These are phyloP conservation scores for Saturnia japonica DNA, from an alignment of 2,888 invertebrate genomes.

Conservation along the genomic window DNA sequence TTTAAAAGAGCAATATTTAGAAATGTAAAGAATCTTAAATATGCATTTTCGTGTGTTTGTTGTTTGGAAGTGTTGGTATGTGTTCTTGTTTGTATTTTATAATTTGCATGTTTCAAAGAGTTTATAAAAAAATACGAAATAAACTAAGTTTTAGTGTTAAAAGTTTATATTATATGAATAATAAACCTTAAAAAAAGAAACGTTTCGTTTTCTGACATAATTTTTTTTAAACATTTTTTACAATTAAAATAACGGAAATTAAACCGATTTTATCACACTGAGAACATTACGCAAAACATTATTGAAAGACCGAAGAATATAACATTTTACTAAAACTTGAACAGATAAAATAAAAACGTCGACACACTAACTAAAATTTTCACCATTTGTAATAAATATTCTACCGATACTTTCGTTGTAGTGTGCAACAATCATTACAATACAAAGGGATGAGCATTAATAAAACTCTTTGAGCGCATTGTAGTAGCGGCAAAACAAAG, in stretches of 20 bases:
- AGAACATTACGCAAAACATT: neutral
- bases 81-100: too few relatives aligned
- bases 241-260: neutral
- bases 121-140: too few relatives aligned
- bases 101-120: too few relatives aligned
- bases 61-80: too few relatives aligned
- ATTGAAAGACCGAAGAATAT: neutral
- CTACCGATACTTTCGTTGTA: neutral
- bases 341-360: neutral
- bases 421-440: neutral
- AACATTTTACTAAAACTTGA: neutral
- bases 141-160: too few relatives aligned
- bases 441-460: slow-evolving; percentile 30
- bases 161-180: too few relatives aligned
- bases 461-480: slow-evolving; percentile 49
- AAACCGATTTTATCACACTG: neutral
- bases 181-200: too few relatives aligned
- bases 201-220: too few relatives aligned
- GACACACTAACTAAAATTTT: neutral
- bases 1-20: too few relatives aligned
- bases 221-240: too few relatives aligned
- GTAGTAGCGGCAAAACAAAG: slow-evolving; percentile 34
- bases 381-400: neutral
- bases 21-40: too few relatives aligned
- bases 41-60: too few relatives aligned